Evolutionary conservation across 2,888 invertebrate species (phyloP), one percentile per base, ranked within the genome.

Genomic region (Dichetophora obliterata): DNA sequence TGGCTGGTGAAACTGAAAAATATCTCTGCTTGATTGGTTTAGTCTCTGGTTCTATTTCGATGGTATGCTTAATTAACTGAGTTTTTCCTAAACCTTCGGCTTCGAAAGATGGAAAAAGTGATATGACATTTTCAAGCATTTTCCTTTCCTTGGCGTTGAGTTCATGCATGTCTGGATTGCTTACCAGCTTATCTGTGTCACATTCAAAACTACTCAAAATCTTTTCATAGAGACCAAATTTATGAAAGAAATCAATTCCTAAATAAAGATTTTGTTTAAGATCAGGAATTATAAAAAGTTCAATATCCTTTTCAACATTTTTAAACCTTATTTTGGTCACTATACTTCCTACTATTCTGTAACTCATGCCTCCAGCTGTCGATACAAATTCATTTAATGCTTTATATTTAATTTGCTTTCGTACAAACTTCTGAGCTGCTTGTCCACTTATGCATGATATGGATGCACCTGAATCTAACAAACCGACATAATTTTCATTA

Each of bases 1-100:
- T 61, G 9, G 75, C 72, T 1, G 81, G 79, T 14, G 76, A 80
- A 0, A 79, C 77, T 3, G 80, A 75, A 68, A 69, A 79, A 11
- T 77, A 73, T 5, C 80, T 54, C 34, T 80, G 78, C 63, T 80
- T 80, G 8, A 80, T 65, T 16, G 79, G 77, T 27, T 66, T 72
- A 9, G 61, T 14, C 14, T 75, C 52, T 5, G n/a, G 43, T n/a
- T 70, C 76, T 5, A 79, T 66, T 71, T 81, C 79, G 52, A 81
- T 82, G 2, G 34, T 11, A 54, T 80, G 81, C 27, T 76, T 65
- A 0, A 78, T 43, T 16, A 78, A 37, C 37, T 31, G 24, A 6
- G 80, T 82, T 74, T 63, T 77, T 2, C 81, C 78, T 3, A 80
- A 24, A 8, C 80, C 78, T 31, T 75, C 54, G 11, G 37, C 57